These are phyloP conservation scores for Reticulitermes lucifugus DNA, from an alignment of 2,888 invertebrate genomes.

Conservation along the genomic window DNA sequence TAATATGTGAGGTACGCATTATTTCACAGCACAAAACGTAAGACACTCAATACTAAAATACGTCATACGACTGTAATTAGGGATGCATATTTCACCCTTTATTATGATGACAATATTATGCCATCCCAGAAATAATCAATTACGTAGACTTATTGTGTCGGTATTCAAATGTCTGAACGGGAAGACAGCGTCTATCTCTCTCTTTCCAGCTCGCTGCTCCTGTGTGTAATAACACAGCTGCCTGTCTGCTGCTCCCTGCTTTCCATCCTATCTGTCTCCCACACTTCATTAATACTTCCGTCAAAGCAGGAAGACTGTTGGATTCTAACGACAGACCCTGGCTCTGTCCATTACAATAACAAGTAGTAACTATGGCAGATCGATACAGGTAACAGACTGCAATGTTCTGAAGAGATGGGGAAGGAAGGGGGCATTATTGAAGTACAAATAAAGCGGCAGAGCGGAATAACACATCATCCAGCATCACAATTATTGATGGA, in stretches of 20 bases:
- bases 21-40: too few relatives aligned
- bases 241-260: neutral
- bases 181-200: neutral
- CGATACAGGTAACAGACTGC: neutral
- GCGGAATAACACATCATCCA: too few relatives aligned
- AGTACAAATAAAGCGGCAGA: too few relatives aligned
- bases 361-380: neutral
- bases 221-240: neutral
- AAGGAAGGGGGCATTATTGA: too few relatives aligned
- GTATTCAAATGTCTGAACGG: neutral
- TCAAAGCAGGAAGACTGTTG: neutral
- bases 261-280: constrained; percentile 1
- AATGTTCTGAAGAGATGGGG: too few relatives aligned
- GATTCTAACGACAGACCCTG: neutral
- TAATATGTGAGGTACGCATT: too few relatives aligned
- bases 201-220: too few relatives aligned
- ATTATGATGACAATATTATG: neutral
- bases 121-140: neutral
- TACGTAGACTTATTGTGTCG: neutral
- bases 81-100: neutral
- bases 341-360: neutral
- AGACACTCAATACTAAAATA: too few relatives aligned
- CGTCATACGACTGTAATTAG: too few relatives aligned
- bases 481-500: too few relatives aligned
- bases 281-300: constrained; percentile 15